Conservation (phyloP, 2,797 vertebrate genomes). For the Catharus ustulatus region DNA sequence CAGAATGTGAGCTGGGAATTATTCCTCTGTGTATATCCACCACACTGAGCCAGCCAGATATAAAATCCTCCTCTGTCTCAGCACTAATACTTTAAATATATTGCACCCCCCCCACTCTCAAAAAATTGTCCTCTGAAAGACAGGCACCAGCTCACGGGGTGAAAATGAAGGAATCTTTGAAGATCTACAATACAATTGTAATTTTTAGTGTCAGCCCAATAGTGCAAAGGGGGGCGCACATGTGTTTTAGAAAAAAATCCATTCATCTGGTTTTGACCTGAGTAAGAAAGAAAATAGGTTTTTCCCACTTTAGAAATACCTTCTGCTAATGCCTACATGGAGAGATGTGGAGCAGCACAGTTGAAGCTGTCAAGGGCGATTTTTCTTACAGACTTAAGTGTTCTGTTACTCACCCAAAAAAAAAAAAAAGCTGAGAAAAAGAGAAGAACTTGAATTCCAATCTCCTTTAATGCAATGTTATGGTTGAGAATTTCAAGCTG, state of each 20-base stretch:
- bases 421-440: conserved; percentile 23
- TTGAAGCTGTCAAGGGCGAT: conserved; percentile 65
- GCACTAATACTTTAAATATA: not conserved
- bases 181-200: not conserved
- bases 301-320: conserved; percentile 6
- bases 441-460: conserved; percentile 42
- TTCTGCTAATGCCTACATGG: conserved; percentile 17
- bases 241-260: not conserved
- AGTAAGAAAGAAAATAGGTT: conserved; percentile 5
- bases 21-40: not conserved
- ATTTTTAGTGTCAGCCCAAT: not conserved
- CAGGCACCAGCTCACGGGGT: not conserved
- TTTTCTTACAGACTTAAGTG: conserved; percentile 61
- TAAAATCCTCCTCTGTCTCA: not conserved
- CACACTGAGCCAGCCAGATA: not conserved
- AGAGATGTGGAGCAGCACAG: not conserved
- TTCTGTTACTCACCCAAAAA: not conserved
- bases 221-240: not conserved
- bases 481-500: conserved; percentile 25
- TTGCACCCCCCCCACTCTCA: fast-evolving
- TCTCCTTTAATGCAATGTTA: conserved; percentile 44
- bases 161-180: not conserved
- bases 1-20: not conserved
- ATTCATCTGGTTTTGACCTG: not conserved
- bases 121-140: not conserved